Conservation (phyloP, 2,888 invertebrate genomes). For the Mythimna pallens region DNA sequence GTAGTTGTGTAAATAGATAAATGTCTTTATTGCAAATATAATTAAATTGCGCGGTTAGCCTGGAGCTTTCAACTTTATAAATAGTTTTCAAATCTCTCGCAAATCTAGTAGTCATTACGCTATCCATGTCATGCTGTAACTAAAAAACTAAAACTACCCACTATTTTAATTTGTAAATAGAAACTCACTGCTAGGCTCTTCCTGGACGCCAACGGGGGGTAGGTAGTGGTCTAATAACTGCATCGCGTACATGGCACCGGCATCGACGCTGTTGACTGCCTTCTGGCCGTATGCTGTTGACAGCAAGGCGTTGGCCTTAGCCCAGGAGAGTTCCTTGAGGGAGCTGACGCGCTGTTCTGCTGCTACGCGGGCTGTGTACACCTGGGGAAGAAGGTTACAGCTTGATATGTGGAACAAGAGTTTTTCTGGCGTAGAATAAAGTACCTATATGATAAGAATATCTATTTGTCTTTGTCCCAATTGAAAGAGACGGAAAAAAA, state of each 20-base stretch:
- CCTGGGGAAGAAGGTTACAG: constrained; percentile 71
- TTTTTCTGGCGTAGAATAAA: no score
- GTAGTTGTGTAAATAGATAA: no score
- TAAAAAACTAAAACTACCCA: not conserved
- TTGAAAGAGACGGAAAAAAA: no score
- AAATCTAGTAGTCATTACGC: no score
- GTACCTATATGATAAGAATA: no score
- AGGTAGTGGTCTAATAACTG: constrained; percentile 94
- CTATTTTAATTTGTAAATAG: not conserved
- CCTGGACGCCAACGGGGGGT: constrained; percentile 87
- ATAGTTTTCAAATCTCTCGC: not conserved
- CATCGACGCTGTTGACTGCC: constrained; percentile 92
- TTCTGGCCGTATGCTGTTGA: constrained; percentile 93
- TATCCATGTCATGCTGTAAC: not conserved
- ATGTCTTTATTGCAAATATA: not conserved
- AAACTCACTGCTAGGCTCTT: constrained; percentile 86
- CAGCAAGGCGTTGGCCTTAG: constrained; percentile 93
- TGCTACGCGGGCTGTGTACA: constrained; percentile 85
- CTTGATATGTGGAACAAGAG: constrained; percentile 2
- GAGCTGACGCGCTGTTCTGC: constrained; percentile 91
- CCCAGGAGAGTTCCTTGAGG: constrained; percentile 93
- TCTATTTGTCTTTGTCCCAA: no score
- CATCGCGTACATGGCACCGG: constrained; percentile 93
- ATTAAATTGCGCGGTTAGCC: not conserved
- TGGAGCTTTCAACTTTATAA: not conserved